Evolutionary conservation across 2,888 invertebrate species (phyloP), one percentile per base, ranked within the genome.

Genomic region (Philonicus albiceps): DNA sequence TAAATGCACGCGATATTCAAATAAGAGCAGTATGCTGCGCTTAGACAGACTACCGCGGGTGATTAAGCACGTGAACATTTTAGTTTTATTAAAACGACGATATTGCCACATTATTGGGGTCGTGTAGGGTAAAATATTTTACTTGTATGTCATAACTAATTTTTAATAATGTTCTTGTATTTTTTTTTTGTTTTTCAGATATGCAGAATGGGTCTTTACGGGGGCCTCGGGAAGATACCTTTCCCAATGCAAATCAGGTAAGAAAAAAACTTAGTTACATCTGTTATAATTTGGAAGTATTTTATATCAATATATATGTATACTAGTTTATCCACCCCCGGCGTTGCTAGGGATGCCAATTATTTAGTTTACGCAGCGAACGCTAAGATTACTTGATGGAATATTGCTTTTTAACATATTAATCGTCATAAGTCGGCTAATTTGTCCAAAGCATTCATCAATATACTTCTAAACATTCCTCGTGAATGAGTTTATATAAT

Each of bases 161-260:
- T 72, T 64, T 16, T 27, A 80, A 30, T 53, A 13, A 27, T 3
- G 19, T 53, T 19, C 49, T 75, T 78, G 8, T 2, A 6, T 37
- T 37, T 37, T 2, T 64, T 76, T 37, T 37, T 37, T 2, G 40
- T 76, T 37, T 86, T 87, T 84, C 90, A 91, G 91, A 90, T 89
- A 91, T 91, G 91, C 91, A 91, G 90, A 88, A 91, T 91, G 91
- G 91, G 89, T 90, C 90, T 89, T 90, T 88, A 87, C 91, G 89
- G 88, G 89, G 89, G 87, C 89, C 90, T 43, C 90, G 90, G 89
- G 91, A 91, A 89, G 91, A 91, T 89, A 88, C 89, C 87, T 89
- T 91, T 89, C 91, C 91, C 85, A 91, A 91, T 87, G 90, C 91
- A 89, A 90, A 89, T 87, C 90, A 90, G 90, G 91, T 91, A 87